Percentiles rank a stretch among this genome's conserved stretches.
Conservation (phyloP, 2,113 vertebrate genomes). For the Glaucomys volans region DNA sequence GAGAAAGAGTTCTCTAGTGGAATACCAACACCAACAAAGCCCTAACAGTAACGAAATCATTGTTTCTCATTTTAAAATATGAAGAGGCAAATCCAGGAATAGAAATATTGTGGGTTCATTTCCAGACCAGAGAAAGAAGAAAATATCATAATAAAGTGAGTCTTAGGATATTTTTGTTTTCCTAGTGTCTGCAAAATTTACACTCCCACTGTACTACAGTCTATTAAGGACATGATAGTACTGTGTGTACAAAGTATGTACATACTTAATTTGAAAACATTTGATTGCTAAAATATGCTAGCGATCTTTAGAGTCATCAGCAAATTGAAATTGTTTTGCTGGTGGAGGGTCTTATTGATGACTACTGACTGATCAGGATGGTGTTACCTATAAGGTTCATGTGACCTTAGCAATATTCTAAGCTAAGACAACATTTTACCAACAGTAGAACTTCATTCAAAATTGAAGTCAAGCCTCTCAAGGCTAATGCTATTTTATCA, state of each 20-base stretch:
- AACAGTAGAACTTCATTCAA: neutral
- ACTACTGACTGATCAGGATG: neutral
- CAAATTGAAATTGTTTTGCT: neutral
- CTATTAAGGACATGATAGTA: neutral
- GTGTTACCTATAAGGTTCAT: neutral
- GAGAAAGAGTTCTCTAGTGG: neutral
- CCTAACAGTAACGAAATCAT: neutral
- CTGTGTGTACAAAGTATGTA: neutral
- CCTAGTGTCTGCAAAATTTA: neutral
- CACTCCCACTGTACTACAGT: neutral
- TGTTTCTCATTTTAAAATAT: neutral
- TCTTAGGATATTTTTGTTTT: neutral
- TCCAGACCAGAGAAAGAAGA: neutral
- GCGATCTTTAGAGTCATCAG: neutral
- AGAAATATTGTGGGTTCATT: neutral
- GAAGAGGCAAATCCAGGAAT: neutral
- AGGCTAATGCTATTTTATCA: neutral
- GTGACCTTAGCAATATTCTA: neutral
- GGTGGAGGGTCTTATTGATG: no score
- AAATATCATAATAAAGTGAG: neutral
- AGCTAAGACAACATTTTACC: neutral
- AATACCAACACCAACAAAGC: neutral
- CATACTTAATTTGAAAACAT: neutral
- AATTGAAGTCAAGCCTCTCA: neutral
- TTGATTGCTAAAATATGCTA: neutral